phyloP scores from a whole-genome alignment of 2,888 invertebrate species.

The Trachelus troglodyta region DNA sequence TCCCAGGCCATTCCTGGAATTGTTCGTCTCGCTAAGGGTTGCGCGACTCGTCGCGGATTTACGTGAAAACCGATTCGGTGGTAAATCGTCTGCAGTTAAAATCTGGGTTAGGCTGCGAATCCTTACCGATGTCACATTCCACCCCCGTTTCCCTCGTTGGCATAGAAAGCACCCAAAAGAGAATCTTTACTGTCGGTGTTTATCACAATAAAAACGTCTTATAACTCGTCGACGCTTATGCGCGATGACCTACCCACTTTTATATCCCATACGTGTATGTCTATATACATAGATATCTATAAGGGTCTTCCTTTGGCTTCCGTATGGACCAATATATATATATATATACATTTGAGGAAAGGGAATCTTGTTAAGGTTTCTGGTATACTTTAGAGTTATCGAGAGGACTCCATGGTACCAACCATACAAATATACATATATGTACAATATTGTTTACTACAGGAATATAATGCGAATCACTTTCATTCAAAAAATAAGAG shows the following conservation, averaged over 20 bases:
- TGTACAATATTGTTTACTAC: no score
- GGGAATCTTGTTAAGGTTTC: not conserved
- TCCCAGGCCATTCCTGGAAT: no score
- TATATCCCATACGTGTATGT: not conserved
- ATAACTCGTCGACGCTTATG: slow-evolving; percentile 21
- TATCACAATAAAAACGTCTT: slow-evolving; percentile 25
- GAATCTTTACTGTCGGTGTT: slow-evolving; percentile 22
- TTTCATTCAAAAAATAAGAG: no score
- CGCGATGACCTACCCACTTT: slow-evolving; percentile 17
- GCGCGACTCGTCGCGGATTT: no score
- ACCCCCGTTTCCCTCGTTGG: not conserved
- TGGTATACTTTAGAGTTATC: no score
- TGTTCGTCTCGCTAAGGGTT: no score
- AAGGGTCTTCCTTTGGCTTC: no score
- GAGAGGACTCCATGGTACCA: no score
- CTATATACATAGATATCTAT: not conserved
- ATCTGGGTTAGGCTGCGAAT: not conserved
- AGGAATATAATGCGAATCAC: no score
- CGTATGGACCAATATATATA: no score
- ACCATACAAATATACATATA: no score
- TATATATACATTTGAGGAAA: not conserved
- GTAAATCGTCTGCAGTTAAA: slow-evolving; percentile 19
- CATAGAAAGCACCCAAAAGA: slow-evolving; percentile 6
- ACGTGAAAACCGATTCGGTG: slow-evolving; percentile 6
- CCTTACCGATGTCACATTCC: not conserved